Evolutionary conservation across 2,113 vertebrate species (phyloP).

Genomic region (Solea senegalensis): DNA sequence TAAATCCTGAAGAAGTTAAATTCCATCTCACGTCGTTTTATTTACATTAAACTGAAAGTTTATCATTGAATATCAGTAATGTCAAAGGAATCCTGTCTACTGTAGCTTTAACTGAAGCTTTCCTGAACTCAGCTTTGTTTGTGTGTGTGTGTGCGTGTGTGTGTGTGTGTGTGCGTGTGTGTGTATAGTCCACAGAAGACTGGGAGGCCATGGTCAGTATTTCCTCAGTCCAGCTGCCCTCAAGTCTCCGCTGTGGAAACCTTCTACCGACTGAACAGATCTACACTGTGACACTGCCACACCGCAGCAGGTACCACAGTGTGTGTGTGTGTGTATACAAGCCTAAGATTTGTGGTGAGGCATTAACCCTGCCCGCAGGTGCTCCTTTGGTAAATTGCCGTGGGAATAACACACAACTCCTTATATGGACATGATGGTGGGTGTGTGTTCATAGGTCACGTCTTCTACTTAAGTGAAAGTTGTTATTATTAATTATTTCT

Average conservation of each 20-base stretch:
- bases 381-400: too few relatives aligned
- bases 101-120: too few relatives aligned
- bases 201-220: conserved; percentile 88
- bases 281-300: conserved; percentile 83
- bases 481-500: too few relatives aligned
- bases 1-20: too few relatives aligned
- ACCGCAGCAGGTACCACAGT: conserved; percentile 79
- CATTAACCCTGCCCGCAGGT: too few relatives aligned
- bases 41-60: too few relatives aligned
- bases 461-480: too few relatives aligned
- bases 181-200: conserved; percentile 86
- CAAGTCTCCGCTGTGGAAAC: conserved; percentile 86
- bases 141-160: conserved; percentile 18
- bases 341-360: too few relatives aligned
- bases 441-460: too few relatives aligned
- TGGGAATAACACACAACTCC: too few relatives aligned
- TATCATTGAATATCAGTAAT: neutral
- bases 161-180: conserved; percentile 39
- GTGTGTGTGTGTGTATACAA: neutral
- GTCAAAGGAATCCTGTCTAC: neutral
- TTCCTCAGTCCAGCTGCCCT: conserved; percentile 80
- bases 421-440: too few relatives aligned
- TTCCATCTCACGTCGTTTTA: too few relatives aligned
- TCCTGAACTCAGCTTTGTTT: neutral
- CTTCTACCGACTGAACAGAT: conserved; percentile 88